These are phyloP conservation scores for Rallus limicola DNA, from an alignment of 2,113 vertebrate genomes.

Conservation along the genomic window DNA sequence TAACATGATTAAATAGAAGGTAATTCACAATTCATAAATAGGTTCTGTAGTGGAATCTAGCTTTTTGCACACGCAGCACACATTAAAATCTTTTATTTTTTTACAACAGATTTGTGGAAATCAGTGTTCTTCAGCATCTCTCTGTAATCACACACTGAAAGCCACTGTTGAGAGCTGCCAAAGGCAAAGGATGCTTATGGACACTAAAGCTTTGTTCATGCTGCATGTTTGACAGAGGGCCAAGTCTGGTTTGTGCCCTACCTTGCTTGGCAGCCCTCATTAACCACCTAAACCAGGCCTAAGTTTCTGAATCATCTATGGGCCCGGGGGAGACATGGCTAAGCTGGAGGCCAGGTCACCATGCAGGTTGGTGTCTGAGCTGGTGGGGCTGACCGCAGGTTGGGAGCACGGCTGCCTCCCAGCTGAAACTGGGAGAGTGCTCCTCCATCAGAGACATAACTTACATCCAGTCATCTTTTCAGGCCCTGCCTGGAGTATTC, in stretches of 20 bases:
- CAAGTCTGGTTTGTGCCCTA: background rate
- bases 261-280: background rate
- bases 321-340: background rate
- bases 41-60: background rate
- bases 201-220: background rate
- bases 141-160: background rate
- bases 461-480: too few relatives aligned
- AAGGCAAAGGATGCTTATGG: background rate
- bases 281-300: background rate
- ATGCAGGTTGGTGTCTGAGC: background rate
- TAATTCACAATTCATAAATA: slow-evolving; percentile 34
- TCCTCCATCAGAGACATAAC: background rate
- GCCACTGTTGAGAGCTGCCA: background rate
- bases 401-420: background rate
- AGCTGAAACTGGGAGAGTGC: background rate
- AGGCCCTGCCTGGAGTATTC: too few relatives aligned
- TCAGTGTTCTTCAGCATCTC: background rate
- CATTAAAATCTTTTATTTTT: background rate
- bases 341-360: background rate
- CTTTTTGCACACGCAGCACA: background rate
- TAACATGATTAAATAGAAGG: slow-evolving; percentile 26
- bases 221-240: background rate
- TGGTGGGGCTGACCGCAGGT: background rate
- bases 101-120: background rate
- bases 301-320: background rate